A percentile compares a stretch with the other conserved stretches of the same genome.
These are phyloP conservation scores for Leptinotarsa juncta DNA, from an alignment of 2,888 invertebrate genomes.

Conservation along the genomic window DNA sequence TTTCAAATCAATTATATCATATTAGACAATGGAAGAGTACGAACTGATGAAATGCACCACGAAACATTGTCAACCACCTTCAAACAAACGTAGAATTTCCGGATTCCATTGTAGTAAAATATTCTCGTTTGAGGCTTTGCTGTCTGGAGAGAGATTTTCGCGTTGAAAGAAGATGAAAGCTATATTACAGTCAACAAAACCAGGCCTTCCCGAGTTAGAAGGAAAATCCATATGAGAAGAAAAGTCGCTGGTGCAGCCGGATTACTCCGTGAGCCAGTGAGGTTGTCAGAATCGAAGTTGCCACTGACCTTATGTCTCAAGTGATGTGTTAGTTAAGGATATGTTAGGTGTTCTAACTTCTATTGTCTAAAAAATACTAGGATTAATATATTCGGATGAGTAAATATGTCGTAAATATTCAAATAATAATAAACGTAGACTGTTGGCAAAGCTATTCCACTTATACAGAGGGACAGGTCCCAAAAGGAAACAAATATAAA, in stretches of 20 bases:
- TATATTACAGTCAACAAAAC: conserved; percentile 10
- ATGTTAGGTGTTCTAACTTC: too few relatives aligned
- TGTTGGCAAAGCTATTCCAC: too few relatives aligned
- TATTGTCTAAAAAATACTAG: too few relatives aligned
- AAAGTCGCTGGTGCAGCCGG: conserved; percentile 15
- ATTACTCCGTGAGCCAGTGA: conserved; percentile 22
- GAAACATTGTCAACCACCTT: too few relatives aligned
- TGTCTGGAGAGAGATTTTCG: conserved; percentile 31
- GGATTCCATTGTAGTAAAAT: conserved; percentile 28
- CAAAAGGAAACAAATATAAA: too few relatives aligned
- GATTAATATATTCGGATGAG: too few relatives aligned
- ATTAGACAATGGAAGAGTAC: too few relatives aligned
- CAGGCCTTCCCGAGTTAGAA: conserved; percentile 17
- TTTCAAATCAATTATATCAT: too few relatives aligned
- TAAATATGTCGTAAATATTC: too few relatives aligned
- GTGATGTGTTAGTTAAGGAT: background rate
- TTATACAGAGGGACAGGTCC: too few relatives aligned
- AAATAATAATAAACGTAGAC: too few relatives aligned
- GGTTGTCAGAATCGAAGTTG: background rate
- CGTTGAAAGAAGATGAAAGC: conserved; percentile 23
- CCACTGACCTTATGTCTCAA: background rate
- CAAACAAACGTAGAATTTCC: background rate
- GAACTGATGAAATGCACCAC: too few relatives aligned
- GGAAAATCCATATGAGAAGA: conserved; percentile 7
- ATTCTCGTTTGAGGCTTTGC: conserved; percentile 30